Conservation (phyloP, 2,113 vertebrate species). For the Oophaga pumilio region DNA sequence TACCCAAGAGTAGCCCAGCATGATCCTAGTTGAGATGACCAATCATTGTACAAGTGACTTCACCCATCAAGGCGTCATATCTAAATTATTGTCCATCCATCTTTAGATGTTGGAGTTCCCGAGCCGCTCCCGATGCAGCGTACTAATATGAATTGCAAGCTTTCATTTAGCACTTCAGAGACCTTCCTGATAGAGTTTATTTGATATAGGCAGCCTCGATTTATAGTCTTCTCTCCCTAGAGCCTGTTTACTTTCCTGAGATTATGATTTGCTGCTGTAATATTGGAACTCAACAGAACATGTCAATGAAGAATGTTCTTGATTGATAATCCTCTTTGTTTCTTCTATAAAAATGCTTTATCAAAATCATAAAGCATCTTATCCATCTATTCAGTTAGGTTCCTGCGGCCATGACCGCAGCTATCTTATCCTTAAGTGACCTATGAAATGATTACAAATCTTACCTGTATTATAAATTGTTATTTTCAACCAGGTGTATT, state of each 20-base stretch:
- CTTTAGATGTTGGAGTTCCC: slow-evolving; percentile 51
- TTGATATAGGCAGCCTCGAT: slow-evolving; percentile 66
- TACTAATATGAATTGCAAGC: slow-evolving; percentile 62
- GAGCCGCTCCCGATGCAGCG: slow-evolving; percentile 43
- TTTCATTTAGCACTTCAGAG: slow-evolving; percentile 63
- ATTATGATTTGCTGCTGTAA: slow-evolving; percentile 74
- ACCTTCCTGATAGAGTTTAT: slow-evolving; percentile 68
- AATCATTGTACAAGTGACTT: slow-evolving; percentile 4
- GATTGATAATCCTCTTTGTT: slow-evolving; percentile 67
- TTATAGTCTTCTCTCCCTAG: slow-evolving; percentile 67
- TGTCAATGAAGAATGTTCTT: slow-evolving; percentile 66
- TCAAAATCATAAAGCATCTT: slow-evolving; percentile 68
- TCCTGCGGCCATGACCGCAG: slow-evolving; percentile 60
- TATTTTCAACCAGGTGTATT: neutral
- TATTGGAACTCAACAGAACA: slow-evolving; percentile 69
- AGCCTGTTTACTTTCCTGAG: slow-evolving; percentile 70
- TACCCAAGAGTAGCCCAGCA: neutral
- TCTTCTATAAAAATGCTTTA: slow-evolving; percentile 67
- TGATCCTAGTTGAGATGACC: neutral
- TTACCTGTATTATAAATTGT: neutral
- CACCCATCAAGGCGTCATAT: slow-evolving; percentile 50
- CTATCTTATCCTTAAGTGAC: slow-evolving; percentile 51
- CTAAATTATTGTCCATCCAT: slow-evolving; percentile 57
- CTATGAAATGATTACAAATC: slow-evolving; percentile 19
- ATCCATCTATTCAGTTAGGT: slow-evolving; percentile 57